phyloP scores from a whole-genome alignment of 2,113 vertebrate genomes.

The Bolborhynchus lineola region DNA sequence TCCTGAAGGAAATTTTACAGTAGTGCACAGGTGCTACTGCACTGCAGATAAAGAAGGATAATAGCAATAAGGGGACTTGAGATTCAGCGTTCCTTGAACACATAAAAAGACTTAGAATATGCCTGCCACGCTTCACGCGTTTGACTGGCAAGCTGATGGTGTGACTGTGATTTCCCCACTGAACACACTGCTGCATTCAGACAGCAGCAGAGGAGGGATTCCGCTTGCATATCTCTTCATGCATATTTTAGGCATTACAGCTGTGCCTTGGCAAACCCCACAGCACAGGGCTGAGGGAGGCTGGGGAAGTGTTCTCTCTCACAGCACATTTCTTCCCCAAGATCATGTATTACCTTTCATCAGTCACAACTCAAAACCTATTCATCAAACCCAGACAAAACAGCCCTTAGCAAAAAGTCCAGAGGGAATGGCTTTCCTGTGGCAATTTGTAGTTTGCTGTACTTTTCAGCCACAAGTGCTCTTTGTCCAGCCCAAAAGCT shows the following conservation, averaged over 20 bases:
- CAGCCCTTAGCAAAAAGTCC: not conserved
- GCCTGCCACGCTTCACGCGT: not conserved
- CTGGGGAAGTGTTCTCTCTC: not conserved
- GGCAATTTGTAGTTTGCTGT: not conserved
- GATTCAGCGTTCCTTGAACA: not conserved
- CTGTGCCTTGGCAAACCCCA: not conserved
- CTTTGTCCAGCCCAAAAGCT: not conserved
- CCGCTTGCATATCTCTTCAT: not conserved
- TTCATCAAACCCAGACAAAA: not conserved
- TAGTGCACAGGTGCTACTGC: not conserved
- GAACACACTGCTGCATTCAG: not conserved
- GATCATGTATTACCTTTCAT: not conserved
- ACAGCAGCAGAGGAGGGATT: not conserved
- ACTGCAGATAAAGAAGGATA: constrained; percentile 3
- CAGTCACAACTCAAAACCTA: not conserved
- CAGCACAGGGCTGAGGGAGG: not conserved
- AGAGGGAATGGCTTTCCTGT: not conserved
- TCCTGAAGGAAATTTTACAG: not conserved
- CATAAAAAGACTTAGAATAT: not conserved
- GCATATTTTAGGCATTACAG: not conserved
- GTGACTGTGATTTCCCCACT: not conserved
- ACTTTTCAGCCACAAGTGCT: not conserved
- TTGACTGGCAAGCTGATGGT: not conserved
- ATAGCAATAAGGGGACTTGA: not conserved
- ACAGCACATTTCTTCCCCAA: not conserved